These are phyloP conservation scores for Phrynocephalus versicolor DNA, from an alignment of 2,113 vertebrate genomes.

Conservation along the genomic window DNA sequence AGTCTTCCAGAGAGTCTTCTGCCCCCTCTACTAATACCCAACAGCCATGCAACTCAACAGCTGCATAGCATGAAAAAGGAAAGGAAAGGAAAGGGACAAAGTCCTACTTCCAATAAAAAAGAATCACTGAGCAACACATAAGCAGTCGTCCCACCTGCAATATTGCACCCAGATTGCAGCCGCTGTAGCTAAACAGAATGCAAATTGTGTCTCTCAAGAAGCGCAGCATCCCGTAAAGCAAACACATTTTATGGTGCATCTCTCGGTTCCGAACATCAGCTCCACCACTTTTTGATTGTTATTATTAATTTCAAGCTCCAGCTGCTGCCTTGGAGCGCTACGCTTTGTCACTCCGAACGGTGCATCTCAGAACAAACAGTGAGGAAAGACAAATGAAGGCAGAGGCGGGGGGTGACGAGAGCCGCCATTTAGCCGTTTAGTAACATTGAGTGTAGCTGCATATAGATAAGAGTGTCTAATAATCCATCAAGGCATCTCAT, in stretches of 20 bases:
- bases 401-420: background rate
- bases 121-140: background rate
- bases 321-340: conserved; percentile 65
- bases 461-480: conserved; percentile 52
- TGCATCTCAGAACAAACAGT: conserved; percentile 57
- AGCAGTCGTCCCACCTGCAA: background rate
- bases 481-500: conserved; percentile 57
- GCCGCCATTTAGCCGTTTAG: conserved; percentile 49
- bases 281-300: conserved; percentile 48
- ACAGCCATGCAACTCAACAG: background rate
- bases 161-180: background rate
- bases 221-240: background rate
- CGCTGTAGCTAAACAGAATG: background rate
- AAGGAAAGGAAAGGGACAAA: no score
- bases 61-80: background rate
- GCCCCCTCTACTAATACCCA: background rate
- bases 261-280: conserved; percentile 44
- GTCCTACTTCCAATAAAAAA: background rate
- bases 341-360: conserved; percentile 54
- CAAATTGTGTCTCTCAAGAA: accelerated
- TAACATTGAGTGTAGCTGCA: conserved; percentile 43
- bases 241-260: conserved; percentile 10
- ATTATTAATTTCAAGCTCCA: conserved; percentile 74
- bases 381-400: conserved; percentile 66
- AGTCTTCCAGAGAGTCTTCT: no score